Conservation (phyloP, 2,797 vertebrate species). For the Coluber constrictor region DNA sequence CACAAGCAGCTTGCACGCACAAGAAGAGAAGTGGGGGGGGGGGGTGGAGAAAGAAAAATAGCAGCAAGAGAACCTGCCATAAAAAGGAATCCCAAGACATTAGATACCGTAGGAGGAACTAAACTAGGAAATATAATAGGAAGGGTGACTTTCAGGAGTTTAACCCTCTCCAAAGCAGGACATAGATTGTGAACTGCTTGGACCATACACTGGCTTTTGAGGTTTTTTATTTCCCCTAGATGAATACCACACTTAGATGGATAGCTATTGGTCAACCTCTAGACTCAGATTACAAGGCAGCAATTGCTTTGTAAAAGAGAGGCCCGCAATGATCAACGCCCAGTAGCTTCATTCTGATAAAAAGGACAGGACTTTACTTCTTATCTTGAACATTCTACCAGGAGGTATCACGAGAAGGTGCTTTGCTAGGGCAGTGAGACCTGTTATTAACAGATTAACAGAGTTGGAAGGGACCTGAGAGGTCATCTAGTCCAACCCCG, state of each 20-base stretch:
- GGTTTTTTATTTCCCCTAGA: neutral
- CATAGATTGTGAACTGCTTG: neutral
- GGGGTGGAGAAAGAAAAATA: slow-evolving; percentile 1
- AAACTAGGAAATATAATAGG: slow-evolving; percentile 46
- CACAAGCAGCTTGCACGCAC: neutral
- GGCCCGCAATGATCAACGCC: neutral
- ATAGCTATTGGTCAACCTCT: neutral
- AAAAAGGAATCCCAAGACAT: slow-evolving; percentile 56
- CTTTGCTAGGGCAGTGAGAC: neutral
- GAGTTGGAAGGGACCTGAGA: too few species aligned
- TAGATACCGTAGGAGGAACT: slow-evolving; percentile 57
- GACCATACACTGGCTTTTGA: neutral
- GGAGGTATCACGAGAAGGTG: neutral
- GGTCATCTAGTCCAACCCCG: too few species aligned
- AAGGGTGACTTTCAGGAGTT: slow-evolving; percentile 1
- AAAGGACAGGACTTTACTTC: neutral
- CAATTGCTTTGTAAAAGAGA: neutral
- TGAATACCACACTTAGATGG: neutral
- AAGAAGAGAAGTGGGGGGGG: neutral
- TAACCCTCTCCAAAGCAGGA: neutral
- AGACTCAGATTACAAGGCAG: neutral
- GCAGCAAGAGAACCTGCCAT: slow-evolving; percentile 53
- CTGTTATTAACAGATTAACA: neutral
- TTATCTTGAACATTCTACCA: neutral
- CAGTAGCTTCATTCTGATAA: neutral